Evolutionary conservation across 2,113 vertebrate genomes (phyloP).

Genomic region (Falcunculus frontatus): DNA sequence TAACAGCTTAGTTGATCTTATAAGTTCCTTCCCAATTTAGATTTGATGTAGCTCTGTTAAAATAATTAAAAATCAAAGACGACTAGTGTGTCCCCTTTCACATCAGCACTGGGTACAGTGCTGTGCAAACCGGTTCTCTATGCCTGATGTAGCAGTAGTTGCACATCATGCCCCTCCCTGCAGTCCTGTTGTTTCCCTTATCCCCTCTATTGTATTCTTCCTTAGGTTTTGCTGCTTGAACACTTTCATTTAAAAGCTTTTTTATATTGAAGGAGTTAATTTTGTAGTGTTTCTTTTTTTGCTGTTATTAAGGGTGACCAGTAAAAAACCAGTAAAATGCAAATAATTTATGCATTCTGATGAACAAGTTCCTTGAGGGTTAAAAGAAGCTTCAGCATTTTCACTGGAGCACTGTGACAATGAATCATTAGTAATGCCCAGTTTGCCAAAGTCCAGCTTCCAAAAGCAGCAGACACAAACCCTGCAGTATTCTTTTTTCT

Average conservation of each 20-base stretch:
- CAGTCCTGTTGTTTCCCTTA: neutral
- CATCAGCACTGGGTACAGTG: neutral
- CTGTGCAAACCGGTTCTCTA: neutral
- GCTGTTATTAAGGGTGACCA: neutral
- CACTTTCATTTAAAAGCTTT: neutral
- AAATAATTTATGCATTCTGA: neutral
- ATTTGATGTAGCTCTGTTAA: neutral
- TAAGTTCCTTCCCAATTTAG: neutral
- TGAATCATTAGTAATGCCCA: neutral
- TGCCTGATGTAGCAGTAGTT: neutral
- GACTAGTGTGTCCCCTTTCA: neutral
- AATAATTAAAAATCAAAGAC: neutral
- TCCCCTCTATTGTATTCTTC: neutral
- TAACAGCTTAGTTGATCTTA: neutral
- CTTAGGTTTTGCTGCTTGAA: neutral
- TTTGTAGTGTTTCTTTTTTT: neutral
- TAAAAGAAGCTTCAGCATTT: neutral
- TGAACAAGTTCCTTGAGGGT: neutral
- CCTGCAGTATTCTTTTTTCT: neutral
- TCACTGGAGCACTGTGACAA: neutral
- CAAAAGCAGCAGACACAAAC: neutral
- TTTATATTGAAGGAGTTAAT: neutral
- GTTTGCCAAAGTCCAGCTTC: neutral
- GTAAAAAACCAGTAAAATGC: neutral
- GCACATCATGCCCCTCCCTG: rapidly evolving